phyloP scores from a whole-genome alignment of 2,113 vertebrate species.

The Passer montanus region DNA sequence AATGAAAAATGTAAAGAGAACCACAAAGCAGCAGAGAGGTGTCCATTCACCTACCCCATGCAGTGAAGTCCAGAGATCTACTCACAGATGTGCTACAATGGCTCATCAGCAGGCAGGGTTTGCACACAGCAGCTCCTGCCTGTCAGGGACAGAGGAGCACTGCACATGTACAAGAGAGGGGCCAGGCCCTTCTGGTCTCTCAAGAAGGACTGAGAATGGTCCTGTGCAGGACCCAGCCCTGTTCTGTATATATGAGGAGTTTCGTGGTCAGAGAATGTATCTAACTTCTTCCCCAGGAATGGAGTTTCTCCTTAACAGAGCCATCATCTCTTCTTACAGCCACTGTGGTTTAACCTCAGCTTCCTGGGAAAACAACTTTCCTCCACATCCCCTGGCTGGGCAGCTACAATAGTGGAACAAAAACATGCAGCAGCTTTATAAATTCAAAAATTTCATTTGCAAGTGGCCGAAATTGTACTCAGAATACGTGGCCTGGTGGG shows the following conservation, averaged over 20 bases:
- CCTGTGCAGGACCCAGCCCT: not conserved
- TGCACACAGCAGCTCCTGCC: not conserved
- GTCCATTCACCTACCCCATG: not conserved
- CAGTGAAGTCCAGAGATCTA: not conserved
- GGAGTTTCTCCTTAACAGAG: not conserved
- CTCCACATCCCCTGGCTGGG: not conserved
- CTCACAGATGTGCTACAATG: not conserved
- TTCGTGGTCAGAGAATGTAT: not conserved
- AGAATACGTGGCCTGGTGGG: not conserved
- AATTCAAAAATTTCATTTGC: not conserved
- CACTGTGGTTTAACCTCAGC: not conserved
- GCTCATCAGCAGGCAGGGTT: not conserved
- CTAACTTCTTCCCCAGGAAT: not conserved
- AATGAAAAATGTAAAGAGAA: not conserved
- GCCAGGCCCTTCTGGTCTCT: not conserved
- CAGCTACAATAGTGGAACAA: not conserved
- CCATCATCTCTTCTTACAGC: not conserved
- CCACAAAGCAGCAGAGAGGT: not conserved
- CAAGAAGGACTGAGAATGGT: not conserved
- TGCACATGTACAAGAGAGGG: not conserved
- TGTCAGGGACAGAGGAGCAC: not conserved
- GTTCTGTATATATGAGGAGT: fast-evolving
- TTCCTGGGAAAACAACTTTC: not conserved
- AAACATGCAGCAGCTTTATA: not conserved
- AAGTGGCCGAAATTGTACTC: not conserved